Evolutionary conservation across 2,797 vertebrate species (phyloP).

Genomic region (Pelochelys cantorii): DNA sequence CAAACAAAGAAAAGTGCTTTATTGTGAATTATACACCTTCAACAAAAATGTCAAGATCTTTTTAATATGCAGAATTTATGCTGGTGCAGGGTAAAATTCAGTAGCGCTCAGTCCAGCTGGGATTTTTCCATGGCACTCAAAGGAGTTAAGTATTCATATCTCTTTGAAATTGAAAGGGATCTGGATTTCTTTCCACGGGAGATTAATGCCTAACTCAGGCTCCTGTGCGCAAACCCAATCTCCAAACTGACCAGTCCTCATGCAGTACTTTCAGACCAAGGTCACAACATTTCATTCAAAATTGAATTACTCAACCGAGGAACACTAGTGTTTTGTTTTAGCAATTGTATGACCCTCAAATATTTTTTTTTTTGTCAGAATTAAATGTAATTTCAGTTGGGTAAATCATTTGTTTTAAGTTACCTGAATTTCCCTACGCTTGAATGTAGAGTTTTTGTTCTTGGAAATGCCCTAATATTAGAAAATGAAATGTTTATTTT

Average conservation of each 20-base stretch:
- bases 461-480: slow-evolving; percentile 7
- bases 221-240: not conserved
- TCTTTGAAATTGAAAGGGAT: not conserved
- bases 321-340: not conserved
- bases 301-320: slow-evolving; percentile 17
- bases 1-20: not conserved
- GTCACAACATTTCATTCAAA: not conserved
- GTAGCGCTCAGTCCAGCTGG: accelerated
- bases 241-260: not conserved
- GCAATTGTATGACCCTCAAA: slow-evolving; percentile 36
- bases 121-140: not conserved
- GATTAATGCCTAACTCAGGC: not conserved
- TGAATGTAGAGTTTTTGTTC: not conserved
- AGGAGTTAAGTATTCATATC: not conserved
- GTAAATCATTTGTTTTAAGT: not conserved
- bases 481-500: slow-evolving; percentile 24
- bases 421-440: slow-evolving; percentile 7
- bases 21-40: not conserved
- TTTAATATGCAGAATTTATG: not conserved
- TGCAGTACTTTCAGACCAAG: not conserved
- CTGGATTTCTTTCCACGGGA: not conserved
- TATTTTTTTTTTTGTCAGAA: not conserved
- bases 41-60: not conserved
- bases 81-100: not conserved
- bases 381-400: not conserved